Base-by-base conservation (phyloP, 2,888 invertebrate species). In the Acleris cristana region DNA sequence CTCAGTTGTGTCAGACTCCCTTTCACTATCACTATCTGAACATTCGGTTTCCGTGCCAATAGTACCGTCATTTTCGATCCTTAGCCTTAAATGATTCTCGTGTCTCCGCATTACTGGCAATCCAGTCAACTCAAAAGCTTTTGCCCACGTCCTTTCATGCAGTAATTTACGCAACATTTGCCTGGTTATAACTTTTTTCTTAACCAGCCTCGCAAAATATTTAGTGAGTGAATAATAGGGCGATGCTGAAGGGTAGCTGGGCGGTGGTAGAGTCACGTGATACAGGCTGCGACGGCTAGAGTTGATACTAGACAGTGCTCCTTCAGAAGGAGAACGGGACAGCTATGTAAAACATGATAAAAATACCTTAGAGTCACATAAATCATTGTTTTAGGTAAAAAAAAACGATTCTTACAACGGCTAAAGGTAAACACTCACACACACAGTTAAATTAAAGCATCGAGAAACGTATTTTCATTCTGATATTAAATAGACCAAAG, bases 221-320 rank as follows among this genome's bases (percentile, higher is more conserved):
- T 95, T 95, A 53, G 96, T 96, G 72, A 97, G 93, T 72, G 95
- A 95, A 74, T 96, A 95, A 86, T 96, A 97, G 30, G 97, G 97
- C 59, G 96, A 95, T 74, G 96, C 95, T 77, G 95, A 94, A 81
- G 95, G 96, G 90, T 95, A 96, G 88, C 95, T 95, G 87, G 95
- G 94, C 73, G 96, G 95, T 72, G 96, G 96, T 79, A 95, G 90
- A 64, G 95, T 95, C 75, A 95, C 90, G 81, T 92, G 93, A 84
- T 94, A 93, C 65, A 93, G 88, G 83, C 93, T 93, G 76, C 93
- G 92, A 62, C 93, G 89, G 76, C 88, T 89, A 86, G 85, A 83
- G 87, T 89, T 92, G 91, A 92, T 89, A 81, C 92, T 92, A 89
- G 90, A 91, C 83, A 92, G 87, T 79, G 92, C 92, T 79, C 92